Percentiles rank a stretch among this genome's conserved stretches.
phyloP scores from a whole-genome alignment of 1,140 invertebrate species.

The Stegodyphus mimosarum region DNA sequence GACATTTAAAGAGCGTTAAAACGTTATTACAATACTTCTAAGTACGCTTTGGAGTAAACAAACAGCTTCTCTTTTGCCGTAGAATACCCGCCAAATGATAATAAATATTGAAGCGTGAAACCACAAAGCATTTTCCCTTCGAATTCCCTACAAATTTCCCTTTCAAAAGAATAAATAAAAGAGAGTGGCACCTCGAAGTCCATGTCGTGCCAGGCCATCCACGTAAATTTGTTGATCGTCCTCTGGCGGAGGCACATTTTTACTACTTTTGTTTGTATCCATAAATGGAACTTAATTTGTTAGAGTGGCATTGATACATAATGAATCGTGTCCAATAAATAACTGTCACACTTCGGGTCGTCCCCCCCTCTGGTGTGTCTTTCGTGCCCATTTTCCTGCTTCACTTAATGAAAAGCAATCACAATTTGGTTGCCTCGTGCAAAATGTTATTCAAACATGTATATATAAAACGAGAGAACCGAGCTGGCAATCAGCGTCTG shows the following conservation, averaged over 20 bases:
- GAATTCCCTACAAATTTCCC: no score
- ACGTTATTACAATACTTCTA: no score
- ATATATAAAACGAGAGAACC: constrained; percentile 1
- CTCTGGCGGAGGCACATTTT: constrained; percentile 5
- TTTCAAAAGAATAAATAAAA: not conserved
- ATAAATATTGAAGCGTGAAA: no score
- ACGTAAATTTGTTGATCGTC: constrained; percentile 44
- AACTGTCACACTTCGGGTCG: constrained; percentile 28
- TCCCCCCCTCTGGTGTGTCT: not conserved
- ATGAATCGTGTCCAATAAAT: constrained; percentile 46
- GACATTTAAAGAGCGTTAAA: no score
- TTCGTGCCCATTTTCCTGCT: constrained; percentile 2
- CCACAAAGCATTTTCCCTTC: no score
- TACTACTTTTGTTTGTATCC: constrained; percentile 8
- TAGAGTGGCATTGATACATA: constrained; percentile 44
- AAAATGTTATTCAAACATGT: constrained; percentile 43
- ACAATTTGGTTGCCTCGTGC: constrained; percentile 23
- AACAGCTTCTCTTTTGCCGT: no score
- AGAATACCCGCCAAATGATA: no score
- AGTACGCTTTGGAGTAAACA: no score
- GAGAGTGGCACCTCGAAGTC: constrained; percentile 5
- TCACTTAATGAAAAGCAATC: constrained; percentile 40
- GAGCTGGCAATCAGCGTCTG: constrained; percentile 3
- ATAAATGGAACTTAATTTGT: constrained; percentile 45
- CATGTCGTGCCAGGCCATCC: constrained; percentile 22